A percentile compares a stretch with the other conserved stretches of the same genome.
Conservation (phyloP, 2,888 invertebrate species). For the Epiblema foenella region DNA sequence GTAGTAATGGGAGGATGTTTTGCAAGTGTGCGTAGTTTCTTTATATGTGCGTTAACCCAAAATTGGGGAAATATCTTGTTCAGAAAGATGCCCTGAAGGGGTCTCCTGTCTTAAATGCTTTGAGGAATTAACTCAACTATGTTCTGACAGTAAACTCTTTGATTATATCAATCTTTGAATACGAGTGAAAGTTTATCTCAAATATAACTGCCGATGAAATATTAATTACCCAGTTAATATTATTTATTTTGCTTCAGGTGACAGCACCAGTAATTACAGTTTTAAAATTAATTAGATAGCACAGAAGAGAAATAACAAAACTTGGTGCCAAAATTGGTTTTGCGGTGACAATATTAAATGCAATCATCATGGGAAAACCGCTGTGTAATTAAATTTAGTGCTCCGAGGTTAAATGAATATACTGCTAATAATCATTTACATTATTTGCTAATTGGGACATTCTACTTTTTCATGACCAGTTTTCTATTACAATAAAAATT, state of each 20-base stretch:
- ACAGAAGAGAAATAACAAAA: not conserved
- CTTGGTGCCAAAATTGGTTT: not conserved
- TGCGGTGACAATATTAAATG: slow-evolving; percentile 2
- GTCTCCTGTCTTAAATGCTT: too few species aligned
- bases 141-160: too few species aligned
- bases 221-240: not conserved
- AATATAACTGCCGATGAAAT: not conserved
- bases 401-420: slow-evolving; percentile 3
- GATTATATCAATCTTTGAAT: too few species aligned
- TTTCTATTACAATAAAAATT: too few species aligned
- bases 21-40: too few species aligned
- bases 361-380: slow-evolving; percentile 8
- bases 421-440: not conserved
- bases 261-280: not conserved
- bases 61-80: too few species aligned
- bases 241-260: not conserved
- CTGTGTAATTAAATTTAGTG: slow-evolving; percentile 17
- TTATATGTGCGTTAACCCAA: too few species aligned
- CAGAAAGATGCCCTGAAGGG: too few species aligned
- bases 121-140: too few species aligned
- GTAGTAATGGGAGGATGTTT: too few species aligned
- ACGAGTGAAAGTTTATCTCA: too few species aligned
- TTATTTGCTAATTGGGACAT: not conserved
- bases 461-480: too few species aligned
- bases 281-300: slow-evolving; percentile 1